Base-by-base conservation (phyloP, 1,140 invertebrate species). In the Caenorhabditis inopinata region DNA sequence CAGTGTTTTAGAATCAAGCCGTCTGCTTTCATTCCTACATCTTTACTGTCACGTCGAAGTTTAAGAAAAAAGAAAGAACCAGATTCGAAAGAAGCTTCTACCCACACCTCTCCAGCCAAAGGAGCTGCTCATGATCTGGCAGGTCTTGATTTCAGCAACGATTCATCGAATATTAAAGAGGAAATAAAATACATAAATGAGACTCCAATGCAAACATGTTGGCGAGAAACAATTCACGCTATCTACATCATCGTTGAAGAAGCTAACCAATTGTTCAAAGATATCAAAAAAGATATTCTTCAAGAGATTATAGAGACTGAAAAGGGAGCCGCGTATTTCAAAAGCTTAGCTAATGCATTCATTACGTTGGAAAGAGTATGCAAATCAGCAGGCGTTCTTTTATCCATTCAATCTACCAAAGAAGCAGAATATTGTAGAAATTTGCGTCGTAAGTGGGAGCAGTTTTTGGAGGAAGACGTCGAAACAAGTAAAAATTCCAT, bases 1-100 rank as follows among this genome's bases (percentile, higher is more conserved):
- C 35, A 35, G 68, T 38, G 51, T 27, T 81, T 16, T 51, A 68
- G 32, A 35, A 51, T 35, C 45, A 74, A 46, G 46, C 51, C 49
- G 27, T 77, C 75, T 14, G 38, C 32, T 18, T 81, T 76, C 48
- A 78, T 82, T 74, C 76, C 76, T 23, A 74, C 48, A 2, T 80
- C 62, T 12, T 68, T 79, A 14, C 51, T 78, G 16, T 21, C 48
- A 18, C 68, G 32, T 21, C 46, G 27, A 2, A 80, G 48, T 83
- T 23, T 42, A 23, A 58, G 53, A 21, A 38, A 76, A 16, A 76
- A 81, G 49, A 58, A 81, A 29, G 73, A 76, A 45, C 18, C 58
- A 38, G 58, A 42, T 74, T 51, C 78, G 62, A 49, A 53, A 45
- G 74, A 38, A 46, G 29, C 49, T 25, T 53, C 79, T 29, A 23